phyloP scores from a whole-genome alignment of 1,140 invertebrate genomes.

The Bombus superbus region DNA sequence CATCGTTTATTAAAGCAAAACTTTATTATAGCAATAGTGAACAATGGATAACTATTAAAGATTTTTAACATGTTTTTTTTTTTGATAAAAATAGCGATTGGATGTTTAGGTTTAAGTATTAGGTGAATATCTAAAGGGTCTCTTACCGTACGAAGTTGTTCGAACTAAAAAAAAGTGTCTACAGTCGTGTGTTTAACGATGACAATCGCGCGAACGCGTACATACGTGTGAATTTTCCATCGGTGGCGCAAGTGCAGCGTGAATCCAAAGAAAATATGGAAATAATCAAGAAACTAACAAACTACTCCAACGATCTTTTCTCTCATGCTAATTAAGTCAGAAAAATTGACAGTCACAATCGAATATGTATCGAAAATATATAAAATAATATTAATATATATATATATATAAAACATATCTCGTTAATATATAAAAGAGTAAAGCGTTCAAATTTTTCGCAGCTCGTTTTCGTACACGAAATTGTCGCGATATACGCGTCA shows the following conservation, averaged over 20 bases:
- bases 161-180: conserved; percentile 60
- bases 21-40: conserved; percentile 83
- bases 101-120: conserved; percentile 81
- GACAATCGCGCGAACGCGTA: conserved; percentile 57
- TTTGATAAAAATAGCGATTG: conserved; percentile 83
- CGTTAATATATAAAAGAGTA: too few relatives aligned
- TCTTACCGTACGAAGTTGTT: conserved; percentile 71
- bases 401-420: too few relatives aligned
- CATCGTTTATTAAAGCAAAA: conserved; percentile 82
- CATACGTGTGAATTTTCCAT: conserved; percentile 52
- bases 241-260: conserved; percentile 45
- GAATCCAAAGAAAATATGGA: conserved; percentile 47
- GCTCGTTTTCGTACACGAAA: background rate
- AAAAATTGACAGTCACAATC: background rate
- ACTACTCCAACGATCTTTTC: background rate
- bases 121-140: conserved; percentile 79
- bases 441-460: too few relatives aligned
- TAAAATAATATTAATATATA: too few relatives aligned
- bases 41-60: conserved; percentile 83
- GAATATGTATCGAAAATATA: background rate
- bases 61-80: conserved; percentile 80
- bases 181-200: conserved; percentile 60
- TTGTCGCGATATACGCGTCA: background rate
- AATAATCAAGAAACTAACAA: background rate
- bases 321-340: background rate